Conservation (phyloP, 92 coral and sea anemone species). For the Montipora capitata region DNA sequence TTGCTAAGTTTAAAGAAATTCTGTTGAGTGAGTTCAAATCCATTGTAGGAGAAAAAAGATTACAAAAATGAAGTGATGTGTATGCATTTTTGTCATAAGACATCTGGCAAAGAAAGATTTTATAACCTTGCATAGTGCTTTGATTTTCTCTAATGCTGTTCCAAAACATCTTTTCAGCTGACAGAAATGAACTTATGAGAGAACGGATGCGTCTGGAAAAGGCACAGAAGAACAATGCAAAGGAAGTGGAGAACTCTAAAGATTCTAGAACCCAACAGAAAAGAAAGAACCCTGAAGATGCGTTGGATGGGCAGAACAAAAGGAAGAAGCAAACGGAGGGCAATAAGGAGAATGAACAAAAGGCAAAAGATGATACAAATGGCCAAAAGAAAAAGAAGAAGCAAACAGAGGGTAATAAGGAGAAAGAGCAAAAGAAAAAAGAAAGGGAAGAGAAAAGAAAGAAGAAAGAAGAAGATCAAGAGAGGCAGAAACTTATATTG, state of each 20-base stretch:
- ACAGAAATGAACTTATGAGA: constrained; percentile 24
- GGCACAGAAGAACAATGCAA: not conserved
- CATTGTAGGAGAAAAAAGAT: too few species aligned
- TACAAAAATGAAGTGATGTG: too few species aligned
- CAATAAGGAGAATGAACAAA: too few species aligned
- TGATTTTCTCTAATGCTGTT: not conserved
- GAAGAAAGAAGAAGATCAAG: too few species aligned
- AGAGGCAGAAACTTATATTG: too few species aligned
- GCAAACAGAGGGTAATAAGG: too few species aligned
- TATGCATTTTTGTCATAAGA: too few species aligned
- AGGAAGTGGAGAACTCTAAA: not conserved
- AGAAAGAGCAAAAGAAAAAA: too few species aligned
- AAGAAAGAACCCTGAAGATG: not conserved
- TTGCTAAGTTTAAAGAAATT: too few species aligned
- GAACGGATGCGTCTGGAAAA: constrained; percentile 12
- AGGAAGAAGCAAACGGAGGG: not conserved
- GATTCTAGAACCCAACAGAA: not conserved
- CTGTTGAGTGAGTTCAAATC: too few species aligned
- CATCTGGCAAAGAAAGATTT: not conserved
- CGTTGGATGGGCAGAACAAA: not conserved
- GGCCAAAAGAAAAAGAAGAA: not conserved
- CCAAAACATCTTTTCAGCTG: not conserved
- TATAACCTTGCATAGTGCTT: not conserved
- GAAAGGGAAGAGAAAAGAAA: too few species aligned
- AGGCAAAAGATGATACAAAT: too few species aligned